Base-by-base conservation (phyloP, 1,140 invertebrate species). In the Portunus trituberculatus region DNA sequence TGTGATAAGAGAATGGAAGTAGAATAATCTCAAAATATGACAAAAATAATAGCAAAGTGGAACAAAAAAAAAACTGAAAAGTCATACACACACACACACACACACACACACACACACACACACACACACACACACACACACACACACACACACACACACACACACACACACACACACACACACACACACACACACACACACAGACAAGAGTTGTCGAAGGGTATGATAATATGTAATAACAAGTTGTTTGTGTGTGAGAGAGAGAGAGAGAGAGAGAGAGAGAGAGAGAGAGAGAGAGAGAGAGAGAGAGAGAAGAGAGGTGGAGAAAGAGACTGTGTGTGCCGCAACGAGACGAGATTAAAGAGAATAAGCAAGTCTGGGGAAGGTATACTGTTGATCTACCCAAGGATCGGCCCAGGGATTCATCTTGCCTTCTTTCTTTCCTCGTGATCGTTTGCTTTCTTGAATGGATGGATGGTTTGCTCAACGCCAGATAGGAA, bases 81-180 rank as follows among this genome's bases (percentile, higher is more conserved):
- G 52, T 59, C 3, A 59, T 7, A 52, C 14, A 7, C 48, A 52
- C n/a, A n/a, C n/a, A n/a, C n/a, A n/a, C n/a, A n/a, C n/a, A n/a
- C n/a, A n/a, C n/a, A 52, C n/a, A 67, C 25, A 91, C 8, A 52
- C n/a, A 91, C 48, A 91, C 12, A 91, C 25, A 67, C n/a, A 91
- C 16, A 91, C 52, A 76, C 52, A 91, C 28, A 31, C 20, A 91
- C 20, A 89, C 25, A 89, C 39, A 89, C 25, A 89, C 39, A 89
- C 39, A 89, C 25, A 89, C 25, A 89, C 39, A 48, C 6, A 89
- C 39, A 48, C 6, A 89, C 16, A 89, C 4, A 48, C 28, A 91
- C 52, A 91, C 16, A 91, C n/a, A 76, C 28, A 91, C 52, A 91
- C 52, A 91, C 52, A 91, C 52, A 67, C 20, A 91, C 20, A 89